These are phyloP conservation scores for Excalfactoria chinensis DNA, from an alignment of 2,113 vertebrate species.

Conservation along the genomic window DNA sequence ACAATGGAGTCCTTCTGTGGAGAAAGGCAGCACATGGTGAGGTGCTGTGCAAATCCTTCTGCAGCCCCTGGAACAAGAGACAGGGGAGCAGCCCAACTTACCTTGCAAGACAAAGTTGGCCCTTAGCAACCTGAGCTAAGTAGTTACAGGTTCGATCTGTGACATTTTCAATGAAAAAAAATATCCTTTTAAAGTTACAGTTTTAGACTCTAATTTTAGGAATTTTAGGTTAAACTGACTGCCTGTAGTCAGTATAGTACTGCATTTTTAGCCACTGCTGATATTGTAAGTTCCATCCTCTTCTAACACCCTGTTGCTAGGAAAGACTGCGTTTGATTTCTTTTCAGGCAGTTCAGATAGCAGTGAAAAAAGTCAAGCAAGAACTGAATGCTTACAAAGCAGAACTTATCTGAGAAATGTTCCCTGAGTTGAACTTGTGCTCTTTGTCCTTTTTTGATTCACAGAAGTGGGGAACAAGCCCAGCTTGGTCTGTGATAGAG, in stretches of 20 bases:
- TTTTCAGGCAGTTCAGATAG: conserved; percentile 31
- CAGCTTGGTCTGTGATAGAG: background rate
- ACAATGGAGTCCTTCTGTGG: background rate
- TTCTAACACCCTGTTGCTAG: conserved; percentile 36
- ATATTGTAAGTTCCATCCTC: background rate
- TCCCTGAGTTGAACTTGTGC: background rate
- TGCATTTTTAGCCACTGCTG: conserved; percentile 40
- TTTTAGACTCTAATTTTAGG: conserved; percentile 19
- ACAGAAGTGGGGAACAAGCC: conserved; percentile 23
- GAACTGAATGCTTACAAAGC: background rate
- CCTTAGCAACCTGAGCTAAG: background rate
- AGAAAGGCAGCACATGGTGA: background rate
- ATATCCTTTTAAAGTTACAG: background rate
- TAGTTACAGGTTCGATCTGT: background rate
- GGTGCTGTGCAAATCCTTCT: background rate
- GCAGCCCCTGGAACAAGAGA: background rate
- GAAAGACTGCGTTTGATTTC: conserved; percentile 45
- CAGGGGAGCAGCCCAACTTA: background rate
- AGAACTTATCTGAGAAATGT: conserved; percentile 36
- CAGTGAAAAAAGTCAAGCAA: conserved; percentile 48
- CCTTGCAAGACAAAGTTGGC: background rate
- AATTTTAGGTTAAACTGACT: conserved; percentile 31
- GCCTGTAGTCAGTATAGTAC: conserved; percentile 25
- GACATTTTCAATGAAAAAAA: conserved; percentile 18
- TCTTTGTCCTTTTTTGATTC: conserved; percentile 49